A percentile compares a stretch with the other conserved stretches of the same genome.
These are phyloP conservation scores for Recurvirostra avosetta DNA, from an alignment of 2,113 vertebrate genomes.

Conservation along the genomic window DNA sequence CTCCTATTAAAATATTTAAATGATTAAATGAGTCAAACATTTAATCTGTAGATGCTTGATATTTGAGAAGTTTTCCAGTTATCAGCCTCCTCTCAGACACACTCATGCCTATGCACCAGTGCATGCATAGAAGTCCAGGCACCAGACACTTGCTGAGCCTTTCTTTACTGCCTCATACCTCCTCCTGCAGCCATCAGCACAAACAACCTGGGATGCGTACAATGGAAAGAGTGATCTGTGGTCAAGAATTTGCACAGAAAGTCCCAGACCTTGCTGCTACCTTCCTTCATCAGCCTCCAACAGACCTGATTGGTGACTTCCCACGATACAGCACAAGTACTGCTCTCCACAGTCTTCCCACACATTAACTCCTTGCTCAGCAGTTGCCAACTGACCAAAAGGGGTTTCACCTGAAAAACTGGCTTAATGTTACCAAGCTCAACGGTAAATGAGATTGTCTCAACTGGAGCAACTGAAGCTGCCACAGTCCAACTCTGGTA, in stretches of 20 bases:
- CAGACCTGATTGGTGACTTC: background rate
- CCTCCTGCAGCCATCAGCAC: background rate
- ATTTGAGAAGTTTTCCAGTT: background rate
- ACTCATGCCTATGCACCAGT: background rate
- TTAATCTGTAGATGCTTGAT: background rate
- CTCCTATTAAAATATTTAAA: background rate
- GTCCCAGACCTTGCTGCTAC: background rate
- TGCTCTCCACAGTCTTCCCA: fast-evolving
- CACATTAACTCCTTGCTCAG: background rate
- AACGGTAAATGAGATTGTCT: background rate
- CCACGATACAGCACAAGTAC: background rate
- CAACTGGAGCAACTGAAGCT: background rate
- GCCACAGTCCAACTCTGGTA: background rate
- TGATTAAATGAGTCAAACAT: background rate
- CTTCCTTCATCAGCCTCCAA: background rate
- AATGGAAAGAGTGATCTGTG: too few species aligned
- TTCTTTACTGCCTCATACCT: background rate
- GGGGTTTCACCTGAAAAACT: background rate
- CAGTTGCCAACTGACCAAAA: background rate
- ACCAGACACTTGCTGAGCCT: background rate
- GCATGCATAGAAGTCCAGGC: background rate
- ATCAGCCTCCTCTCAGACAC: background rate
- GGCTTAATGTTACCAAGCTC: background rate
- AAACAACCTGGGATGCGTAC: background rate
- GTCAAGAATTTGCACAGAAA: background rate